phyloP scores from a whole-genome alignment of 2,113 vertebrate species.

The Calcarius ornatus region DNA sequence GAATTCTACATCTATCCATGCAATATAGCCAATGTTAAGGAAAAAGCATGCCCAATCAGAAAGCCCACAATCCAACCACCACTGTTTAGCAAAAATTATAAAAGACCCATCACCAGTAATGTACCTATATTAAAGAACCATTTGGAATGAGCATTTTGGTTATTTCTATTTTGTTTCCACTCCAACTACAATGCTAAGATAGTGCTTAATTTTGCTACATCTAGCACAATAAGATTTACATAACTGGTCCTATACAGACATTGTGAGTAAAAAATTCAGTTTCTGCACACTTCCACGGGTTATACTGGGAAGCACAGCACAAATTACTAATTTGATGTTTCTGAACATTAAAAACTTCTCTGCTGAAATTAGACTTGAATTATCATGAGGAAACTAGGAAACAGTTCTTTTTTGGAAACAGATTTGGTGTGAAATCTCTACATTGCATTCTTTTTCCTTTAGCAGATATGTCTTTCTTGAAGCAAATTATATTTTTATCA shows the following conservation, averaged over 20 bases:
- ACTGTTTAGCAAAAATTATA: conserved; percentile 46
- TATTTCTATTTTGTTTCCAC: background rate
- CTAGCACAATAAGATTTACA: background rate
- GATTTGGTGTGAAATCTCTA: background rate
- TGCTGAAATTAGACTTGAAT: background rate
- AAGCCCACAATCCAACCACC: conserved; percentile 67
- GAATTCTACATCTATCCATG: conserved; percentile 63
- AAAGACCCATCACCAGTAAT: conserved; percentile 70
- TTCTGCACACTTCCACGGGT: background rate
- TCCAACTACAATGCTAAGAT: background rate
- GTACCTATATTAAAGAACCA: conserved; percentile 64
- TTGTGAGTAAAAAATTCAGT: background rate
- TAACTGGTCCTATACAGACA: background rate
- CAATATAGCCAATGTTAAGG: conserved; percentile 54
- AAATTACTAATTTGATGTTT: background rate
- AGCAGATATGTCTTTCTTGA: background rate
- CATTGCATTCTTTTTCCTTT: background rate
- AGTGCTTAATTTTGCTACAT: background rate
- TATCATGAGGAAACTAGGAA: background rate
- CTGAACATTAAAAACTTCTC: background rate
- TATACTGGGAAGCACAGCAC: background rate
- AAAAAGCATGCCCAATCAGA: conserved; percentile 72
- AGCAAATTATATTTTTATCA: background rate
- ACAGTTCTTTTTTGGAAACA: background rate
- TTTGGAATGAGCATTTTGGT: conserved; percentile 75